A percentile compares a stretch with the other conserved stretches of the same genome.
These are phyloP conservation scores for Adelognathus sp. DNA, from an alignment of 2,888 invertebrate species.

Conservation along the genomic window DNA sequence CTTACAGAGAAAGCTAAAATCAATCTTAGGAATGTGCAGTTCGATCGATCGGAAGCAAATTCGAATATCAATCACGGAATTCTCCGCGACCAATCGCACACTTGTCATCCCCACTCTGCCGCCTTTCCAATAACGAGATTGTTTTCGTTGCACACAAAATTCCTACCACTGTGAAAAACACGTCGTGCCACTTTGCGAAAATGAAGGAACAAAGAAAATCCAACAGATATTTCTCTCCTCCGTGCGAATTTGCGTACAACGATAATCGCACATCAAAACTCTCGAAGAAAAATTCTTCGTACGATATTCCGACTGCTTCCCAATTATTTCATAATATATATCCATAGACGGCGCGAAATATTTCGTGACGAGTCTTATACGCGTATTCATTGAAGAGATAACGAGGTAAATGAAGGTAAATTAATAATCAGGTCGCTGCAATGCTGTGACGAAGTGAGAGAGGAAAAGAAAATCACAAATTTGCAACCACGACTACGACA, in stretches of 20 bases:
- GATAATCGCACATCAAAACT: background rate
- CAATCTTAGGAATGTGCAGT: background rate
- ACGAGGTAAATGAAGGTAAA: background rate
- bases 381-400: conserved; percentile 2
- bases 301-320: background rate
- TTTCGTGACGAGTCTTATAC: background rate
- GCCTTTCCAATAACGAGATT: conserved; percentile 32
- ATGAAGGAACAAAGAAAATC: background rate
- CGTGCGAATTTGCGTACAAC: background rate
- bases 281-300: background rate
- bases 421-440: background rate
- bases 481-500: background rate
- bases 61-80: conserved; percentile 26
- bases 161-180: background rate
- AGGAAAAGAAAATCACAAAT: background rate
- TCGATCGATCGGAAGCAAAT: background rate
- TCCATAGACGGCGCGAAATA: background rate
- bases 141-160: conserved; percentile 37
- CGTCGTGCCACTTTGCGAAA: background rate
- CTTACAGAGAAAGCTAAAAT: background rate
- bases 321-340: background rate
- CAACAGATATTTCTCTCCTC: background rate
- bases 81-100: background rate
- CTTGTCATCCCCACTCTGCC: conserved; percentile 23
- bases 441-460: background rate